Evolutionary conservation across 2,888 invertebrate genomes (phyloP), one percentile per base, ranked within the genome.

Genomic region (Acholoe squamosa): DNA sequence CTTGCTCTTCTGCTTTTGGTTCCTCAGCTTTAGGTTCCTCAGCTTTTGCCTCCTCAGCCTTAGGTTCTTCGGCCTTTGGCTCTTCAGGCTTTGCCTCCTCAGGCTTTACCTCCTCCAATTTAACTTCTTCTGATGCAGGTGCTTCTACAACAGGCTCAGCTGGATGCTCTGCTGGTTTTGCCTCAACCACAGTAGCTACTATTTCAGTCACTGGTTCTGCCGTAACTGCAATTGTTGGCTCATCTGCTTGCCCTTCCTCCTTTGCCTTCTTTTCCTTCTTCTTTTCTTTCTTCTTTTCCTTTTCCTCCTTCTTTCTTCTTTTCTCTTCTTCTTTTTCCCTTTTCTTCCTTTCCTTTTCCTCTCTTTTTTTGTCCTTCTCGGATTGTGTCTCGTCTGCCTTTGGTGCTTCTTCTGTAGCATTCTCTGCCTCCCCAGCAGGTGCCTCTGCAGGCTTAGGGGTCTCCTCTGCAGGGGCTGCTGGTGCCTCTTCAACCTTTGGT

Each of bases 1-100:
- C 89, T 31, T 76, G 31, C 54, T 43, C 88, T n/a, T 88, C 88
- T 28, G 28, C 52, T 88, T 88, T 88, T 25, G 88, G 54, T 25
- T 52, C 54, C 28, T 89, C 71, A 0, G 61, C n/a, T 76, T 31
- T 76, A 16, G 76, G 54, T n/a, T 19, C 88, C 25, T 52, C 56
- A 52, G 28, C 25, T 54, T 54, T 54, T 25, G 88, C 28, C 56
- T 88, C 88, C 28, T 76, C 76, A 7, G 25, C 89, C 28, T 34
- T 76, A 22, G 89, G 71, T 22, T 89, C 89, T 51, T 89, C 89
- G 31, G 19, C 76, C 25, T 67, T 51, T 10, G 67, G 33, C 61
- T 89, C 89, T 67, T 61, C 71, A 22, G 89, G 19, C 25, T 61
- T 89, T 22, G 61, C 7, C 28, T 56, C 89, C 25, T 89, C 71